Base-by-base conservation (phyloP, 2,888 invertebrate genomes). In the Pomacea canaliculata region DNA sequence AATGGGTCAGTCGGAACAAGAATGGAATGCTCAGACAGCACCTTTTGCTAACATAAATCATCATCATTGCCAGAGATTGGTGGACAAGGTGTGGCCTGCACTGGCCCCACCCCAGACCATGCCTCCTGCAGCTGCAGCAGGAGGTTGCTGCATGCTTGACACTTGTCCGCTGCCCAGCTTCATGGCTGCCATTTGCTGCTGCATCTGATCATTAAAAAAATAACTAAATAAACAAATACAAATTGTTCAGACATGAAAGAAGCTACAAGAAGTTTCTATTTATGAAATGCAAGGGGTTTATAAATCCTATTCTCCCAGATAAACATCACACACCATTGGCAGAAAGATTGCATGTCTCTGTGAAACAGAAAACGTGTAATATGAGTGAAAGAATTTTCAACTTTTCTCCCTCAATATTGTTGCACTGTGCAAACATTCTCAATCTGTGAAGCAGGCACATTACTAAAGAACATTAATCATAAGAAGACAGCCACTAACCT, bases 21-120 rank as follows among this genome's bases (percentile, higher is more conserved):
- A 63, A 23, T 63, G 63, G 63, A 63, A 63, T 63, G 63, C 63
- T 23, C 19, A 19, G 9, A 19, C 27, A 63, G 23, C n/a, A 27
- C 19, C 18, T 63, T 23, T 19, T 23, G 23, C 27, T 23, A n/a
- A 63, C 63, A 60, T 56, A 10, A 10, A 56, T 56, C 51, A 56
- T 56, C 73, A 82, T 85, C 84, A 87, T 83, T 87, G 86, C 87
- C 87, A 87, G 37, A 87, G 81, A 73, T 86, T 87, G 71, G 83
- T 87, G 23, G 87, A 87, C 63, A 87, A 80, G 12, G 87, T 87
- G 59, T 87, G 87, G 78, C 87, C 87, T 63, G 81, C 77, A 63
- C 79, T 80, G 16, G 79, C 79, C 10, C 76, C 79, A 12, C 83
- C 83, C 82, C 85, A 84, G 16, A 82, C 80, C 72, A 80, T 81